These are phyloP conservation scores for Ennomos erosarius DNA, from an alignment of 2,888 invertebrate genomes.

Conservation along the genomic window DNA sequence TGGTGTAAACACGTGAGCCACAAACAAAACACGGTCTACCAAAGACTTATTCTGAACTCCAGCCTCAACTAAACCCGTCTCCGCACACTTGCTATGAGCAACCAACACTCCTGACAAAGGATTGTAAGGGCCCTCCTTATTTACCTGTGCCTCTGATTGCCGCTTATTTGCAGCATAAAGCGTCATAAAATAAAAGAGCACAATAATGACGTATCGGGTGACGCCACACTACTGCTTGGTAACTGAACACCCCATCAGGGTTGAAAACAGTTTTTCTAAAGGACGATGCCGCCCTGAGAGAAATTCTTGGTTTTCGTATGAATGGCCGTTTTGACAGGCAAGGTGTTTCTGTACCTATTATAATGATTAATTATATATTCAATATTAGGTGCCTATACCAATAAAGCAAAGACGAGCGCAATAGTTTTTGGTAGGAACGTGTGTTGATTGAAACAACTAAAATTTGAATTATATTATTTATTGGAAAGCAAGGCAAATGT, in stretches of 20 bases:
- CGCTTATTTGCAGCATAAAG: slow-evolving; percentile 40
- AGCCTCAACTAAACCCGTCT: slow-evolving; percentile 3
- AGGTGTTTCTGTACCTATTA: slow-evolving; percentile 10
- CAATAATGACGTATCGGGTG: slow-evolving; percentile 43
- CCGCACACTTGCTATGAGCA: slow-evolving; percentile 32
- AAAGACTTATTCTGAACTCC: neutral
- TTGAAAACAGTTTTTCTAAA: slow-evolving; percentile 39
- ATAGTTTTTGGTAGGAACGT: too few species aligned
- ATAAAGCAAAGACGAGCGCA: too few species aligned
- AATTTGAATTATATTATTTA: too few species aligned
- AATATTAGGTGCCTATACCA: too few species aligned
- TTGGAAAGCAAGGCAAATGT: too few species aligned
- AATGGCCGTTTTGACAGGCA: slow-evolving; percentile 20
- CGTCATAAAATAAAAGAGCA: slow-evolving; percentile 34
- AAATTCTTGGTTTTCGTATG: slow-evolving; percentile 9
- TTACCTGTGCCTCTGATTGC: slow-evolving; percentile 39
- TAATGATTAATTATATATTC: slow-evolving; percentile 3
- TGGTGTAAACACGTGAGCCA: too few species aligned
- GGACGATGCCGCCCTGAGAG: slow-evolving; percentile 27
- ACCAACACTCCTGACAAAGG: slow-evolving; percentile 41
- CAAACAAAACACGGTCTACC: slow-evolving; percentile 7
- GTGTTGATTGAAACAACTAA: too few species aligned
- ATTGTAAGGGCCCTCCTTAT: slow-evolving; percentile 34
- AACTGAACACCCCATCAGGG: slow-evolving; percentile 33
- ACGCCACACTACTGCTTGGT: slow-evolving; percentile 29